These are phyloP conservation scores for Triplophysa dalaica DNA, from an alignment of 2,113 vertebrate species.

Conservation along the genomic window DNA sequence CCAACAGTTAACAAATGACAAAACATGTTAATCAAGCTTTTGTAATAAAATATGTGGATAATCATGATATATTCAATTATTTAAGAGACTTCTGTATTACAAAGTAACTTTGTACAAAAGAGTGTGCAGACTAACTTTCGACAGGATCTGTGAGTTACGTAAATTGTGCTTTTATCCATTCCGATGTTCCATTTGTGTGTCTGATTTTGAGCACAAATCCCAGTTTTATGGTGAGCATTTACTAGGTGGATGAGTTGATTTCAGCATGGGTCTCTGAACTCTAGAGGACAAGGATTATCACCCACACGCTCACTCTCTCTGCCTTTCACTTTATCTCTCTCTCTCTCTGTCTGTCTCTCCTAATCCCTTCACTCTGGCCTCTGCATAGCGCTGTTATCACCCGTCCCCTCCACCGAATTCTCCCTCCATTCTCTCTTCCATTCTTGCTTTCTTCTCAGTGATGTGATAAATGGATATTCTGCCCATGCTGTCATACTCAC, in stretches of 20 bases:
- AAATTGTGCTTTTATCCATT: neutral
- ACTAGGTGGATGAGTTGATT: conserved; percentile 31
- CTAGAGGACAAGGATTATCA: conserved; percentile 45
- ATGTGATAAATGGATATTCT: conserved; percentile 60
- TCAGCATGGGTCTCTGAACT: conserved; percentile 31
- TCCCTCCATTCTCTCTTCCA: conserved; percentile 25
- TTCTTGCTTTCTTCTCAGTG: conserved; percentile 36
- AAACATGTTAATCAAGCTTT: neutral
- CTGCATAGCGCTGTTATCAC: conserved; percentile 17
- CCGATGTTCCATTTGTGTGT: neutral
- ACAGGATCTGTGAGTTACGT: neutral
- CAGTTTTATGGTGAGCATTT: neutral
- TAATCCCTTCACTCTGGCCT: conserved; percentile 36
- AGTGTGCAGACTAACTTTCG: neutral
- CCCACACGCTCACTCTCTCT: conserved; percentile 21
- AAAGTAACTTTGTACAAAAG: too few species aligned
- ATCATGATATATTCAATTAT: neutral
- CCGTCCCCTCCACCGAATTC: conserved; percentile 2
- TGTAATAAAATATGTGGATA: neutral
- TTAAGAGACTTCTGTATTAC: neutral
- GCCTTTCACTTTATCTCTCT: neutral
- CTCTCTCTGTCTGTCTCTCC: conserved; percentile 45
- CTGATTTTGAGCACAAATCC: conserved; percentile 31
- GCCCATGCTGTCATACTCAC: conserved; percentile 54
- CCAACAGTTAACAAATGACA: neutral